Evolutionary conservation across 2,113 vertebrate species (phyloP), one percentile per base, ranked within the genome.

Genomic region (Mus spicilegus): DNA sequence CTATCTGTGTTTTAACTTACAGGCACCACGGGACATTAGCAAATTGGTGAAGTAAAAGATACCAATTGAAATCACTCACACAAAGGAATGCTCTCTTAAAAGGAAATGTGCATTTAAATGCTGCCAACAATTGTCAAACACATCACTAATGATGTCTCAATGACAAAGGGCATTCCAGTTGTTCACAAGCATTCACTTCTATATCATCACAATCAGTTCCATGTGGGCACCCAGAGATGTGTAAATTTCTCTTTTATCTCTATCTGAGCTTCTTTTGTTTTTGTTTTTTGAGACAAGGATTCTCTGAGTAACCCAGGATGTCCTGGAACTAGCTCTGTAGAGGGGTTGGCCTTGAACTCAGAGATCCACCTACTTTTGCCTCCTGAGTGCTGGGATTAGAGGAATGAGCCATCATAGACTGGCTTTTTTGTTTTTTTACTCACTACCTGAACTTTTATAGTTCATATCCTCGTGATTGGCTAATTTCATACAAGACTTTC

Each of bases 61-160:
- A 13, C 13, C 54, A 54, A 13, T 54, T 54, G 58, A 88, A 92
- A 92, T 54, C 12, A 87, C 10, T 61, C 12, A 67, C 7, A 51
- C 8, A 69, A 19, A 70, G 49, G 58, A 95, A 91, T 19, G 51
- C 95, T 90, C 92, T 94, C 49, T 93, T 95, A 91, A 93, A 95
- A 94, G 89, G 67, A 88, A 56, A 92, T 33, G n/a, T 67, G 24
- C 63, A n/a, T 90, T 73, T 77, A 78, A 78, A 87, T 7, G 33
- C 73, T 94, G 84, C 85, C 73, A 36, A 8, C 33, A 54, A 42
- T 91, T 28, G 70, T 73, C 42, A 73, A 73, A 58, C n/a, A 89
- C 61, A 78, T 65, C 54, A 51, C 17, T 95, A 51, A 49, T 61
- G 70, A 88, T 49, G 39, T 26, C 78, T 46, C n/a, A 78, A 51